phyloP scores from a whole-genome alignment of 2,888 invertebrate genomes.

The Ametastegia equiseti region DNA sequence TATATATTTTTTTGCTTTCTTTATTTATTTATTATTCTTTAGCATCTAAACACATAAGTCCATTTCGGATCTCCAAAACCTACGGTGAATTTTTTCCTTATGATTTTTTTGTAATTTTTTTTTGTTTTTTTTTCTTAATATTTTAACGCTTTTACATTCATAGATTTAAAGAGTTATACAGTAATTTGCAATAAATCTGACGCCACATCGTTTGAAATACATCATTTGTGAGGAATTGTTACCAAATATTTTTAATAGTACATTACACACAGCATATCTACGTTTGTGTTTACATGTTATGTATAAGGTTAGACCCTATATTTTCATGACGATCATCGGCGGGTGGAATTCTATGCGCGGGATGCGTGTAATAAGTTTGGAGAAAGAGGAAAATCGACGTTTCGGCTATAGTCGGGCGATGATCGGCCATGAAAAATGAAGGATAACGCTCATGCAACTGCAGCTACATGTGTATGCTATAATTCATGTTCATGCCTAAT shows the following conservation, averaged over 20 bases:
- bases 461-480: background rate
- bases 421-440: no score
- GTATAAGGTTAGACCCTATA: no score
- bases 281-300: no score
- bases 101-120: conserved; percentile 55
- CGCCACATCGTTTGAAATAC: conserved; percentile 56
- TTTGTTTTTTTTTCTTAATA: conserved; percentile 67
- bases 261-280: no score
- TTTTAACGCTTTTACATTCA: conserved; percentile 71
- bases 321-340: no score
- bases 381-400: no score
- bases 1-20: conserved; percentile 40
- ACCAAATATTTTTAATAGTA: conserved; percentile 11
- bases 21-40: conserved; percentile 46
- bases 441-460: no score
- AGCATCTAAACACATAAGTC: conserved; percentile 61
- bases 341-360: no score
- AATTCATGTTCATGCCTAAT: background rate
- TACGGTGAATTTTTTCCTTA: conserved; percentile 56
- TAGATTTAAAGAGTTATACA: conserved; percentile 72
- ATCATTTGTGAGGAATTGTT: conserved; percentile 60
- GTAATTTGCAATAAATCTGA: conserved; percentile 61
- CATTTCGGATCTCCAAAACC: conserved; percentile 52
- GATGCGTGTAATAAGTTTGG: no score
- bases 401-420: no score